Conservation (phyloP, 2,113 vertebrate species). For the Calonectris borealis region DNA sequence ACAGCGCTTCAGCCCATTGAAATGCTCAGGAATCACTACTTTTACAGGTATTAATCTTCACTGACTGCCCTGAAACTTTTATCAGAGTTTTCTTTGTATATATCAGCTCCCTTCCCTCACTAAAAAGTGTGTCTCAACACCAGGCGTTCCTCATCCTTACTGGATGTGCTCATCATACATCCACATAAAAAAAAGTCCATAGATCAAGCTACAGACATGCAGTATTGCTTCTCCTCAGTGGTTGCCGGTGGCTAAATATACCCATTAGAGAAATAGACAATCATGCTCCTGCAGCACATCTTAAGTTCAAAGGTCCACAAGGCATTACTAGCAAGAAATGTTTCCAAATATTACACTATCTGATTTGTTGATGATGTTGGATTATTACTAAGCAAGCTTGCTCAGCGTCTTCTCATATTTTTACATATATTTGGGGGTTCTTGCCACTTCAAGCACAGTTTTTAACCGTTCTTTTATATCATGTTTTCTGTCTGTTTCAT, state of each 20-base stretch:
- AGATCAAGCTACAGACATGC: background rate
- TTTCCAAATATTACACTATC: background rate
- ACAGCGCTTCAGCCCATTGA: background rate
- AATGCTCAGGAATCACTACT: background rate
- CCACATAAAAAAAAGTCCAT: background rate
- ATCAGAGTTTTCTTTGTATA: background rate
- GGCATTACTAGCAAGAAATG: background rate
- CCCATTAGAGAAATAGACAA: background rate
- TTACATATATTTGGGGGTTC: background rate
- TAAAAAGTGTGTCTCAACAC: background rate
- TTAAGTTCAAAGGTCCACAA: background rate
- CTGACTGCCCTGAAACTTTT: background rate
- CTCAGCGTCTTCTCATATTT: background rate
- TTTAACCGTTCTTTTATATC: background rate
- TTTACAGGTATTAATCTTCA: background rate
- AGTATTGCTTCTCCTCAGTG: background rate
- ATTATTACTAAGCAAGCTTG: background rate
- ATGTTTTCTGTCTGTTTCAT: background rate
- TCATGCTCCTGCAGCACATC: background rate
- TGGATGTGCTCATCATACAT: background rate
- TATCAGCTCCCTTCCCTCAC: background rate
- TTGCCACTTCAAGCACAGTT: background rate
- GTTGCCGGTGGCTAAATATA: background rate
- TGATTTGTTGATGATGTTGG: background rate
- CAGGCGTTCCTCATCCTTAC: background rate